A percentile compares a stretch with the other conserved stretches of the same genome.
Conservation (phyloP, 2,888 invertebrate species). For the Cinara cedri region DNA sequence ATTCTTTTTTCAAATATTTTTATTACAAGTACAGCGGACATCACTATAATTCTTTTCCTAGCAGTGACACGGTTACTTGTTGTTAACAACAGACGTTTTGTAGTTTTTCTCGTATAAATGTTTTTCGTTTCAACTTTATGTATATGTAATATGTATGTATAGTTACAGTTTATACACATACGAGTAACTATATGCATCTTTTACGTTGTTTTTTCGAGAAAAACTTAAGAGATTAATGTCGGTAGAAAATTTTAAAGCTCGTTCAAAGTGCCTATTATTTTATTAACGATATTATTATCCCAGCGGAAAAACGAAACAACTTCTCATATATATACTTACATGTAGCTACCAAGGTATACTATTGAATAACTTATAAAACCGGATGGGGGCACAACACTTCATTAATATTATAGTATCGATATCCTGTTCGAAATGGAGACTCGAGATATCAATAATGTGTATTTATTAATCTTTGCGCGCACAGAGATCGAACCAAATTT, state of each 20-base stretch:
- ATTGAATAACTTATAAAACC: no score
- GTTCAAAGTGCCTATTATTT: slow-evolving; percentile 11
- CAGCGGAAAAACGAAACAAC: background rate
- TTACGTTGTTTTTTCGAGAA: background rate
- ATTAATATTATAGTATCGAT: no score
- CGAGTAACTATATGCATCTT: background rate
- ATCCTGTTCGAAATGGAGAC: no score
- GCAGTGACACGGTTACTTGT: slow-evolving; percentile 8
- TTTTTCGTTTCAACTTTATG: background rate
- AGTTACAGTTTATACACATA: background rate
- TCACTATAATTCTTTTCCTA: slow-evolving; percentile 1
- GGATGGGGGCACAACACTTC: no score
- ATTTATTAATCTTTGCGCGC: no score
- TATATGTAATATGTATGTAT: no score
- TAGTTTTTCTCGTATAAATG: background rate
- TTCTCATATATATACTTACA: background rate
- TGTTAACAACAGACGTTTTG: background rate
- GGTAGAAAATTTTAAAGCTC: background rate
- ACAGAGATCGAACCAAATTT: no score
- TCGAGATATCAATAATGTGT: no score
- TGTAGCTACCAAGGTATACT: no score
- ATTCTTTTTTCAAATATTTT: no score
- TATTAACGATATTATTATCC: background rate
- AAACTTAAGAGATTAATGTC: slow-evolving; percentile 28
- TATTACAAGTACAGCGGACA: no score